Evolutionary conservation across 2,113 vertebrate genomes (phyloP), one percentile per base, ranked within the genome.

Genomic region (Thamnaconus septentrionalis): DNA sequence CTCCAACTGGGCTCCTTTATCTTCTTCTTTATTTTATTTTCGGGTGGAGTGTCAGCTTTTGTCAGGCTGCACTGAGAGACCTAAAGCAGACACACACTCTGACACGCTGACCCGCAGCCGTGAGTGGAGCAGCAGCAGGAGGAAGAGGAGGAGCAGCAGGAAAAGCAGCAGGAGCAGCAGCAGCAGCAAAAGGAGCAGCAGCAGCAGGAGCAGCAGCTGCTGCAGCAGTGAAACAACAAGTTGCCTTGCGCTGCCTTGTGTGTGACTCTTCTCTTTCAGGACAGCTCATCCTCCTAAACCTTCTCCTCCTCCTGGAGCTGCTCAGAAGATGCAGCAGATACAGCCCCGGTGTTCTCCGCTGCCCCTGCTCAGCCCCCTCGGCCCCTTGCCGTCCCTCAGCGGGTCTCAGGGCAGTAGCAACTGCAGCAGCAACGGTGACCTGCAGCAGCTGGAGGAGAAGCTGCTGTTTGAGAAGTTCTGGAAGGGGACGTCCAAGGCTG

Each of bases 401-500:
- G 1, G 9, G 82, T 42, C 68, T 62, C 57, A 79, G 65, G 39
- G 50, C 69, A 31, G 18, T 31, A 31, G 18, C 18, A 31, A 31
- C 18, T 31, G 18, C 18, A 31, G 18, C 18, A 31, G 18, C 18
- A 31, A 2, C 18, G 18, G 18, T 31, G 18, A 31, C 18, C 18
- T 31, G 18, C 18, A 31, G 4, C 57, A 61, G 72, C 92, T 94
- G 82, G 95, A 91, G 4, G 95, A 97, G 87, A 98, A 97, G 90
- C 95, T 93, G 96, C 97, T 98, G 46, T 98, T 98, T 73, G 96
- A 98, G 93, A 98, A 96, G 95, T 98, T 98, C 90, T 98, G 96
- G 97, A 88, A 88, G 83, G 97, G 96, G 64, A 97, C 97, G 83
- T 98, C 97, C 87, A 96, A 96, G 89, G 97, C 97, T 4, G 96